Evolutionary conservation across 1,140 invertebrate genomes (phyloP), one percentile per base, ranked within the genome.

Genomic region (Pseudomyrmex sp.): DNA sequence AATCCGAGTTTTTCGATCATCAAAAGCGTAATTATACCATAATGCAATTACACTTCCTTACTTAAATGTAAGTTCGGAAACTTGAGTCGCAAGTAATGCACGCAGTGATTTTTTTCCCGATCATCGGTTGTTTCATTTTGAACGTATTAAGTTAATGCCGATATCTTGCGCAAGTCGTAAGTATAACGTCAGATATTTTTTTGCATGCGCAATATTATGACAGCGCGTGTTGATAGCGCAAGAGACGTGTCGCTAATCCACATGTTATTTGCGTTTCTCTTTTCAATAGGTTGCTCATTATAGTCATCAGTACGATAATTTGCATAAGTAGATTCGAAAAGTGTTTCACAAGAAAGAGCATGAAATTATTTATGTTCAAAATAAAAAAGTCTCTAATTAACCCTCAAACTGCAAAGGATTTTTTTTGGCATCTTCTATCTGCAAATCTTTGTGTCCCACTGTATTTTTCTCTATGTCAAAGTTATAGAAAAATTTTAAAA

Each of bases 371-470:
- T 5, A 48, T 52, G 44, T 59, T 26, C 0, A 18, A 35, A 59
- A 20, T 44, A 46, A 46, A 18, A 77, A 18, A 77, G 9, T 56
- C 48, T 69, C 12, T 35, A 50, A 80, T 80, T 80, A 80, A 70
- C 44, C 15, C 35, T 50, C 12, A 70, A 4, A 48, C 2, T 35
- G 62, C 35, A 35, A 35, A 35, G 35, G 0, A 18, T 35, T 35
- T 35, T 35, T 26, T 35, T 35, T 35, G 5, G 0, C 5, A 35
- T 3, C 0, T 35, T 35, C 35, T 4, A 26, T 26, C 26, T 58
- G 63, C n/a, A 20, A 26, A 23, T 18, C 15, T 15, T 23, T 23
- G 26, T 3, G 5, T 35, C 7, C 35, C 1, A 35, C 5, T 0
- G 1, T 8, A 68, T 26, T 69, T 79, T 66, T 70, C 20, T 46